phyloP scores from a whole-genome alignment of 1,140 invertebrate genomes.

The Tetraneura akinire region DNA sequence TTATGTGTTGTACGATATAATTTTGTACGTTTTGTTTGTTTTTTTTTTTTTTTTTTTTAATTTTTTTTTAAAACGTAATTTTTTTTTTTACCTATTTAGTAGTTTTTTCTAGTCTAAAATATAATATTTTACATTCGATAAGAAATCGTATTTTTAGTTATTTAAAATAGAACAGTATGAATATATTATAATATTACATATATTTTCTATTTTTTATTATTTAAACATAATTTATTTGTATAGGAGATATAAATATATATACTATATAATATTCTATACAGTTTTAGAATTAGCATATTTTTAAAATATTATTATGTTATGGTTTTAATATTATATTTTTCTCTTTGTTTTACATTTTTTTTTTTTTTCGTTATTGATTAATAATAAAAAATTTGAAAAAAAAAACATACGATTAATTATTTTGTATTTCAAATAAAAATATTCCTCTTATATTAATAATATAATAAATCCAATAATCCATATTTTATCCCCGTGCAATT shows the following conservation, averaged over 20 bases:
- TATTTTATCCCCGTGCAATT: too few species aligned
- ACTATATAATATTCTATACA: slow-evolving; percentile 20
- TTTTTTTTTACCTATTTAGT: slow-evolving; percentile 48
- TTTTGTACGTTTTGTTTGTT: slow-evolving; percentile 44
- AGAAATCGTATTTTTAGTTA: slow-evolving; percentile 46
- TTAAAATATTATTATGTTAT: slow-evolving; percentile 48
- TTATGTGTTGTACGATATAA: slow-evolving; percentile 7
- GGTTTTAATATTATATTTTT: slow-evolving; percentile 48
- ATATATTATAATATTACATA: too few species aligned
- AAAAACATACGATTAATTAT: neutral
- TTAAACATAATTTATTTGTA: slow-evolving; percentile 51
- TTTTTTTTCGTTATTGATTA: slow-evolving; percentile 51
- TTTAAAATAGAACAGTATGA: slow-evolving; percentile 32
- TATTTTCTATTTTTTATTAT: slow-evolving; percentile 49
- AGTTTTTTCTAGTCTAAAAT: slow-evolving; percentile 51
- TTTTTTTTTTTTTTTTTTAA: slow-evolving; percentile 45
- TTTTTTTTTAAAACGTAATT: slow-evolving; percentile 3
- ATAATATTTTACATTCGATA: slow-evolving; percentile 7
- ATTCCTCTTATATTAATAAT: neutral
- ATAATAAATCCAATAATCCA: too few species aligned
- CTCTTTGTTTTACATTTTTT: slow-evolving; percentile 50
- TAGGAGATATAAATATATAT: slow-evolving; percentile 23
- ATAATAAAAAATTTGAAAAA: slow-evolving; percentile 39
- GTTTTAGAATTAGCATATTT: slow-evolving; percentile 37
- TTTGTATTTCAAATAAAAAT: neutral